Base-by-base conservation (phyloP, 23 tunicate genomes). In the Ascidia mentula region DNA sequence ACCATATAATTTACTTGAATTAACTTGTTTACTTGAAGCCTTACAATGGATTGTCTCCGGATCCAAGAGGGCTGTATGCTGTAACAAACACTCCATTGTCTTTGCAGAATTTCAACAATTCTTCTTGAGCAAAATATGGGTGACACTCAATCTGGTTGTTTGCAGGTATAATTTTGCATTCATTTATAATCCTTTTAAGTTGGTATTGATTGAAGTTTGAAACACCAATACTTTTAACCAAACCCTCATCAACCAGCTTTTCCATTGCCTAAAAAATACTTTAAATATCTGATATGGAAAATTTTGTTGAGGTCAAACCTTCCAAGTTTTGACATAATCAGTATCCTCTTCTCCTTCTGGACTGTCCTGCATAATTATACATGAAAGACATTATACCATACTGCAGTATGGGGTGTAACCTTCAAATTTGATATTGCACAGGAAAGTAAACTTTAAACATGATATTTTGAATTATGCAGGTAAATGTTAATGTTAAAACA, bases 131-230 rank as follows among this genome's bases (percentile, higher is more conserved):
- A 36, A 89, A 76, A 34, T 90, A 80, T 1, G 98, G 99, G 40
- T 95, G 91, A 46, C 73, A 26, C 74, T 95, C 99, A 30, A 95
- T 78, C 76, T 95, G 99, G 69, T 85, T 85, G 8, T 80, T 87
- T 40, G 91, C 91, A 0, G 99, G 99, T 18, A 40, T 60, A 3
- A 89, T 76, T 30, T 31, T 17, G 70, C 88, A 35, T 65, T 89
- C 90, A 17, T 86, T 82, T 31, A 95, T 73, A 5, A 89, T 69
- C 0, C 99, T 87, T 8, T 86, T 35, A 9, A 95, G 79, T 79
- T 95, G 99, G 45, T 81, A 75, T 74, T 78, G 82, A 69, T 89
- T 89, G 75, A 95, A 95, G 75, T 95, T 95, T 13, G 99, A 95
- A 18, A 95, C 91, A 36, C 99, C 99, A 73, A 95, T 89, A 32